Evolutionary conservation across 2,113 vertebrate genomes (phyloP).

Genomic region (Phrynocephalus versicolor): DNA sequence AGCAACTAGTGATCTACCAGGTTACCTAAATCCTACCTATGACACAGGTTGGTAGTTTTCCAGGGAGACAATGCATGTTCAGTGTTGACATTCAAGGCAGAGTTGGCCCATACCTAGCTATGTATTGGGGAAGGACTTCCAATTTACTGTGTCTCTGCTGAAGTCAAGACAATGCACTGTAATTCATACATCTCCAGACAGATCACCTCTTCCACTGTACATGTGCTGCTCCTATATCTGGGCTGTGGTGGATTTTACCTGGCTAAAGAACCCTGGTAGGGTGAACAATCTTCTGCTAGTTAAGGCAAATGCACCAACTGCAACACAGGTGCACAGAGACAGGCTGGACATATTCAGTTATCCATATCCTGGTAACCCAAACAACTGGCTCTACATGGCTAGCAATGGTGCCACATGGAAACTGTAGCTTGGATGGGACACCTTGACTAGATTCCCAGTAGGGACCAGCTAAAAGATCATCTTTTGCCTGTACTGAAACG

Average conservation of each 20-base stretch:
- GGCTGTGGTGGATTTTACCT: background rate
- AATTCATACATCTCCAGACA: too few relatives aligned
- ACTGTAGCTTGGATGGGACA: background rate
- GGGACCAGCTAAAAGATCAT: too few relatives aligned
- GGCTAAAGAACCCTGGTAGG: background rate
- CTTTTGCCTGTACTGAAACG: too few relatives aligned
- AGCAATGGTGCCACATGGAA: background rate
- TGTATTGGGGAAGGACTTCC: too few relatives aligned
- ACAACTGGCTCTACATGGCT: background rate
- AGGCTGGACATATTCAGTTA: background rate
- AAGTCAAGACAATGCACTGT: too few relatives aligned
- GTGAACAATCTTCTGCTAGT: background rate
- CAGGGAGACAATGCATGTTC: background rate
- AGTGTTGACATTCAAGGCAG: too few relatives aligned
- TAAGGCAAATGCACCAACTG: background rate
- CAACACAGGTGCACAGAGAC: background rate
- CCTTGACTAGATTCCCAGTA: background rate
- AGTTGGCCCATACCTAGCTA: background rate
- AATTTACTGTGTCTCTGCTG: background rate
- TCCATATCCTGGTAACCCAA: background rate
- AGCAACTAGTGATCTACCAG: background rate
- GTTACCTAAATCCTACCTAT: background rate
- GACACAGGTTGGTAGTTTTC: background rate
- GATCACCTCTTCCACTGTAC: background rate
- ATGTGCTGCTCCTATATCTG: background rate